These are phyloP conservation scores for Pongo abelii DNA, from an alignment of 2,113 vertebrate genomes.

Conservation along the genomic window DNA sequence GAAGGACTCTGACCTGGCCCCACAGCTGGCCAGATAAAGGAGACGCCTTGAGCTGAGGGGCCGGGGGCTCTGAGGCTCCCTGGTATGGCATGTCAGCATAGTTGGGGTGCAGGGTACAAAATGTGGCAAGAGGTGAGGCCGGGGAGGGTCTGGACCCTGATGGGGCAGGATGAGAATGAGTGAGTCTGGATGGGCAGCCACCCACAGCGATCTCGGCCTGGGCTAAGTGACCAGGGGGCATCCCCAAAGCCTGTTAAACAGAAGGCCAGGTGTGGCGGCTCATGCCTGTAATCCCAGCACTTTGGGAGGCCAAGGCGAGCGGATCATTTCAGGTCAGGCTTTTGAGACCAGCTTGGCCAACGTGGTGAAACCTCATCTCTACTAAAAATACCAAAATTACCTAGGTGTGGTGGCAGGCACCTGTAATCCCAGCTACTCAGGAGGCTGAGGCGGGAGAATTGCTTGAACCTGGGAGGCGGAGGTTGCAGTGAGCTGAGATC, in stretches of 20 bases:
- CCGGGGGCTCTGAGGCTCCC: background rate
- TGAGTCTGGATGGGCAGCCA: background rate
- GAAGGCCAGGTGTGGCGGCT: too few relatives aligned
- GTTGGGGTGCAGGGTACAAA: background rate
- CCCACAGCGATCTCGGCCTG: background rate
- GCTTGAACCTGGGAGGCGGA: too few relatives aligned
- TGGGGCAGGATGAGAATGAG: background rate
- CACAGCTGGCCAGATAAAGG: background rate
- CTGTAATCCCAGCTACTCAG: too few relatives aligned
- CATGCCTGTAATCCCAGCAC: too few relatives aligned
- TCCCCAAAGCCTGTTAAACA: background rate
- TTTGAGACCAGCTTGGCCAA: too few relatives aligned
- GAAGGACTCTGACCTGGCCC: background rate
- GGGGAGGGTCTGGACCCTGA: background rate
- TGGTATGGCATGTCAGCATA: accelerated
- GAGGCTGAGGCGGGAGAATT: too few relatives aligned
- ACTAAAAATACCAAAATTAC: too few relatives aligned
- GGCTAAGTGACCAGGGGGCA: background rate
- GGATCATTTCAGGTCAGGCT: too few relatives aligned
- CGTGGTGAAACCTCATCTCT: too few relatives aligned
- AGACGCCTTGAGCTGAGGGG: background rate
- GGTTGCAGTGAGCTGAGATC: too few relatives aligned
- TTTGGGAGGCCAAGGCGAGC: too few relatives aligned
- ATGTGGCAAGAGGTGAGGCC: background rate
- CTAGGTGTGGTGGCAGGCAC: too few relatives aligned